Percentiles rank a stretch among this genome's conserved stretches.
Evolutionary conservation across 2,797 vertebrate species (phyloP).

Genomic region (Anisognathus igniventris): DNA sequence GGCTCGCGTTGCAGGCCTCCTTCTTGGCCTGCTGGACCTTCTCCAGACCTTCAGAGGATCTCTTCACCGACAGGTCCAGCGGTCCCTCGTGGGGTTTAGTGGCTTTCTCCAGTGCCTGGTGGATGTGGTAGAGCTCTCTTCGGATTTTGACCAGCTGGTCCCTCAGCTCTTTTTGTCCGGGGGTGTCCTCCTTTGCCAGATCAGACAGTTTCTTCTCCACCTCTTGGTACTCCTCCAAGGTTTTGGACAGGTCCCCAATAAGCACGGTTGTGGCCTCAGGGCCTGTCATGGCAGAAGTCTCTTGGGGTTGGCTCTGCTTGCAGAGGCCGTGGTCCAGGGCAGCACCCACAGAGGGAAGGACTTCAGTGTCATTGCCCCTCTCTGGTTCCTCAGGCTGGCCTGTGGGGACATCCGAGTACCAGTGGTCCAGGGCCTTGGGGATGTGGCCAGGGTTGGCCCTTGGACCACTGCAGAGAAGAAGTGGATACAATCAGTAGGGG

Average conservation of each 20-base stretch:
- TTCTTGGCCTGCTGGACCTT: constrained; percentile 49
- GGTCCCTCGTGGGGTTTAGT: constrained; percentile 81
- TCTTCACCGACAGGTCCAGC: constrained; percentile 91
- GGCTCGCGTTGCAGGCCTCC: not conserved
- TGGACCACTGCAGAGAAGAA: constrained; percentile 25
- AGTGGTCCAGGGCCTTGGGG: constrained; percentile 67
- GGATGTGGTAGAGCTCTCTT: constrained; percentile 89
- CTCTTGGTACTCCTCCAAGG: constrained; percentile 87
- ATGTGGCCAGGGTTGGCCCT: constrained; percentile 46
- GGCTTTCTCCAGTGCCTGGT: constrained; percentile 85
- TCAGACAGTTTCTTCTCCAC: constrained; percentile 86
- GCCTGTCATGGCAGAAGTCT: constrained; percentile 24
- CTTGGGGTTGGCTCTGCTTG: constrained; percentile 34
- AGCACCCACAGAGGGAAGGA: constrained; percentile 25
- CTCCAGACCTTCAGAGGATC: constrained; percentile 36
- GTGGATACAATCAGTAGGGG: not conserved
- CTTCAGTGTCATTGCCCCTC: not conserved
- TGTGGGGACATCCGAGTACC: constrained; percentile 51
- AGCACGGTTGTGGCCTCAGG: constrained; percentile 75
- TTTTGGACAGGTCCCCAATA: constrained; percentile 85
- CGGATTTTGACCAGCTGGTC: constrained; percentile 92
- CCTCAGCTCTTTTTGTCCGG: constrained; percentile 86
- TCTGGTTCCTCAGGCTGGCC: constrained; percentile 54
- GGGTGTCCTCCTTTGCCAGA: constrained; percentile 79
- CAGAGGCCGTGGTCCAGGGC: not conserved